Base-by-base conservation (phyloP, 2,113 vertebrate species). In the Colossoma macropomum region DNA sequence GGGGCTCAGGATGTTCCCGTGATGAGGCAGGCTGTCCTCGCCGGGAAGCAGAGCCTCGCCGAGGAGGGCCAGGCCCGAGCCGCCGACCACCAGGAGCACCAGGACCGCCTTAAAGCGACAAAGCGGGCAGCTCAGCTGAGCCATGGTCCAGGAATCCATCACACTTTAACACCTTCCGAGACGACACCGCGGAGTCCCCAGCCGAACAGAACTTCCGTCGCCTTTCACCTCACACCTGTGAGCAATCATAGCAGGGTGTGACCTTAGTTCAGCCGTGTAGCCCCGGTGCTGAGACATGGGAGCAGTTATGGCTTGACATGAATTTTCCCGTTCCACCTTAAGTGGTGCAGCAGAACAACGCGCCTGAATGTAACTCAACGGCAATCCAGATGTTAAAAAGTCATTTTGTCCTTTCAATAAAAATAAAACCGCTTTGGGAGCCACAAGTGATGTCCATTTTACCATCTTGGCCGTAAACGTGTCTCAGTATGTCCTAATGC, bases 1-100 rank as follows among this genome's bases (percentile, higher is more conserved):
- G 1, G 96, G 93, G 1, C 94, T 93, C 84, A 96, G 89, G 82
- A 94, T 93, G 81, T 89, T 93, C 68, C 86, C 88, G 70, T 93
- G 91, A 2, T 87, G 86, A 17, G 86, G 71, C 0, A 84, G 79
- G 6, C 85, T 89, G 0, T 69, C 79, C 15, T n/a, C n/a, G n/a
- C n/a, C n/a, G n/a, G 23, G 28, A 8, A 60, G 50, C 66, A 63
- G 81, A 13, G 63, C 60, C 1, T 72, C 89, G 30, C 16, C 85
- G 32, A 88, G 63, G 66, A 89, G 79, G 32, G 34, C 63, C 0
- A 63, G 85, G 10, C 91, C 59, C 0, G 80, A 78, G 11, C 65
- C 38, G 41, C 87, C 66, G 1, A 84, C 65, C 68, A 89, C 63
- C 50, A 92, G 76, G 71, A 91, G 45, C 1, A 93, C 38, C 45